Evolutionary conservation across 1,140 invertebrate genomes (phyloP).

Genomic region (Trypoxylus dichotomus): DNA sequence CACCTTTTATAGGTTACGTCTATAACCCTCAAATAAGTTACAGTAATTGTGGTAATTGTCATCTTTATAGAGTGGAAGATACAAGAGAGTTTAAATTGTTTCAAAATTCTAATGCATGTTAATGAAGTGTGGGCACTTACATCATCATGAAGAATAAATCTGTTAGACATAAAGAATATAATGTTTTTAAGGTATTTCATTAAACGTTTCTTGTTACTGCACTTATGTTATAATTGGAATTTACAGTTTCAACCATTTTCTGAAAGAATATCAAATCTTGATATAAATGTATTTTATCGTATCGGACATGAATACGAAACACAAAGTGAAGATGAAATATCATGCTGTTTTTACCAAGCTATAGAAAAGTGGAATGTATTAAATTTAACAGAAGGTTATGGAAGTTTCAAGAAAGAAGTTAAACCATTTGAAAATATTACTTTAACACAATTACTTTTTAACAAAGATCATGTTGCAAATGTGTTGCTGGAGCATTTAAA

Average conservation of each 20-base stretch:
- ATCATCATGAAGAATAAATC: constrained; percentile 73
- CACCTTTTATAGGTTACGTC: too few relatives aligned
- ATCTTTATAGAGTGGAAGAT: too few relatives aligned
- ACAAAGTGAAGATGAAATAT: constrained; percentile 64
- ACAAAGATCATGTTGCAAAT: constrained; percentile 75
- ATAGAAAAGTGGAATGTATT: constrained; percentile 86
- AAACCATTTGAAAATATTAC: constrained; percentile 66
- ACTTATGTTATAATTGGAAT: constrained; percentile 38
- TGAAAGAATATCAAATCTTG: constrained; percentile 79
- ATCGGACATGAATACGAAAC: constrained; percentile 71
- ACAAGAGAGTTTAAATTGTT: too few relatives aligned
- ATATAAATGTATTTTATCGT: constrained; percentile 78
- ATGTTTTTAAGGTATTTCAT: constrained; percentile 74
- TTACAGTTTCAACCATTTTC: constrained; percentile 85
- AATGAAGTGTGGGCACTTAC: neutral
- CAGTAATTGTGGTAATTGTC: too few relatives aligned
- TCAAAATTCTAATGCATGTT: too few relatives aligned
- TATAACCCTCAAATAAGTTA: too few relatives aligned
- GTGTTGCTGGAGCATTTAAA: constrained; percentile 72
- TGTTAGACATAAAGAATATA: constrained; percentile 73
- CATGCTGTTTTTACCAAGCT: constrained; percentile 78
- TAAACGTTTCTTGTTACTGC: constrained; percentile 30
- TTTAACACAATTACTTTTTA: constrained; percentile 76
- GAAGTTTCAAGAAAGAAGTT: constrained; percentile 72
- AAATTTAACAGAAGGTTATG: constrained; percentile 82